Conservation (phyloP, 1,140 invertebrate genomes). For the Sarcophaga peregrina region DNA sequence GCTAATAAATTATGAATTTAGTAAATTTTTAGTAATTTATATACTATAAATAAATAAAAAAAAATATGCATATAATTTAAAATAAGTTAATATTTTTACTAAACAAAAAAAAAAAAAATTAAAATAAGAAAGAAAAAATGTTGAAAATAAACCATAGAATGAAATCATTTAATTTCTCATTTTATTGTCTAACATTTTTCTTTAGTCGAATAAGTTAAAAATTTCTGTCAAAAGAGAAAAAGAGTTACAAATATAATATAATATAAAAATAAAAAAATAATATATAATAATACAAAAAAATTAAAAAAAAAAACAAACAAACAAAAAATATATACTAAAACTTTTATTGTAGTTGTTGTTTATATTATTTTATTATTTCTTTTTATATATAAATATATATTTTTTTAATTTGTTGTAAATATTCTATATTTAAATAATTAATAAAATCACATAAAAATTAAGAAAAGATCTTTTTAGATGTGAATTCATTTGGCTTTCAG, state of each 20-base stretch:
- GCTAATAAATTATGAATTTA: constrained; percentile 42
- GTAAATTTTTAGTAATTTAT: constrained; percentile 40
- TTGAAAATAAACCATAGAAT: background rate
- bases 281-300: background rate
- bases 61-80: constrained; percentile 24
- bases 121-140: constrained; percentile 13
- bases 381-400: background rate
- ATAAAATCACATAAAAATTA: constrained; percentile 37
- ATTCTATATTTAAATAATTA: constrained; percentile 27
- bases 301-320: constrained; percentile 5
- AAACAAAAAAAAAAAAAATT: constrained; percentile 2
- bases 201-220: constrained; percentile 5
- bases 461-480: background rate
- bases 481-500: no score
- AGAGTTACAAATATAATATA: background rate
- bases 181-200: constrained; percentile 21
- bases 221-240: constrained; percentile 9
- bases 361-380: constrained; percentile 33
- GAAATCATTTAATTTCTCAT: background rate
- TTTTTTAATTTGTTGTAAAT: constrained; percentile 34
- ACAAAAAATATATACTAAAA: background rate
- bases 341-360: constrained; percentile 22
- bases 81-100: constrained; percentile 19
- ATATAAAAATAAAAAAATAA: background rate
- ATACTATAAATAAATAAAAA: constrained; percentile 3